These are phyloP conservation scores for Caenorhabditis auriculariae DNA, from an alignment of 2,888 invertebrate genomes.

Conservation along the genomic window DNA sequence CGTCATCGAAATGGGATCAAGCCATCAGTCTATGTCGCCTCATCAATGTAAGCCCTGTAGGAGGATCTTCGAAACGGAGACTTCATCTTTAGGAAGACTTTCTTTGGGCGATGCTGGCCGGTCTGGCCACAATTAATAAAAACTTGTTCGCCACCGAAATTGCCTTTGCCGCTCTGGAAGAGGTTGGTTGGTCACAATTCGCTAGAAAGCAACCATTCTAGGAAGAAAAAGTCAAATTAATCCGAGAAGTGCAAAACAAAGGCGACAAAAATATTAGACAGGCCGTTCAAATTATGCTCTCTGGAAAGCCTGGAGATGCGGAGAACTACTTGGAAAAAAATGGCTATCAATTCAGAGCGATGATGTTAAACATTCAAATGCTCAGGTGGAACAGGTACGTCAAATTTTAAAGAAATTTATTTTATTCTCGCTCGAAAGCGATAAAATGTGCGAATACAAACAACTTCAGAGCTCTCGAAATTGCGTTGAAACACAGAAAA, in stretches of 20 bases:
- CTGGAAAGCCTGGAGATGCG: slow-evolving; percentile 68
- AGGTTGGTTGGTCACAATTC: slow-evolving; percentile 65
- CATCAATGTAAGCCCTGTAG: slow-evolving; percentile 68
- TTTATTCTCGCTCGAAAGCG: not conserved
- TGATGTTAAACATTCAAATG: slow-evolving; percentile 74
- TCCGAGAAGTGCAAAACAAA: slow-evolving; percentile 50
- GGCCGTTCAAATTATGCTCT: slow-evolving; percentile 63
- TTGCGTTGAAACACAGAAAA: slow-evolving; percentile 76
- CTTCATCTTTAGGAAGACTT: slow-evolving; percentile 55
- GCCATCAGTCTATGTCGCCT: slow-evolving; percentile 79
- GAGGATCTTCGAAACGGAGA: not conserved
- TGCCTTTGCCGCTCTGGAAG: slow-evolving; percentile 86
- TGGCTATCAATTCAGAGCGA: slow-evolving; percentile 71
- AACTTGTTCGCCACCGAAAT: slow-evolving; percentile 88
- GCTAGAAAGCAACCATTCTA: slow-evolving; percentile 32
- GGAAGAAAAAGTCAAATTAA: slow-evolving; percentile 66
- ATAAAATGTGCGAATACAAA: not conserved
- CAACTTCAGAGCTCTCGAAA: slow-evolving; percentile 72
- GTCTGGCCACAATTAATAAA: slow-evolving; percentile 82
- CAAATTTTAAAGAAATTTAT: not conserved
- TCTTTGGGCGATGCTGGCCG: slow-evolving; percentile 93
- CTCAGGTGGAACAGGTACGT: slow-evolving; percentile 75
- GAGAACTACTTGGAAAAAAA: slow-evolving; percentile 74
- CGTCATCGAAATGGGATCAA: slow-evolving; percentile 79
- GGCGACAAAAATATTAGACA: slow-evolving; percentile 66